Conservation (phyloP, 1,140 invertebrate species). For the Reticulitermes speratus region DNA sequence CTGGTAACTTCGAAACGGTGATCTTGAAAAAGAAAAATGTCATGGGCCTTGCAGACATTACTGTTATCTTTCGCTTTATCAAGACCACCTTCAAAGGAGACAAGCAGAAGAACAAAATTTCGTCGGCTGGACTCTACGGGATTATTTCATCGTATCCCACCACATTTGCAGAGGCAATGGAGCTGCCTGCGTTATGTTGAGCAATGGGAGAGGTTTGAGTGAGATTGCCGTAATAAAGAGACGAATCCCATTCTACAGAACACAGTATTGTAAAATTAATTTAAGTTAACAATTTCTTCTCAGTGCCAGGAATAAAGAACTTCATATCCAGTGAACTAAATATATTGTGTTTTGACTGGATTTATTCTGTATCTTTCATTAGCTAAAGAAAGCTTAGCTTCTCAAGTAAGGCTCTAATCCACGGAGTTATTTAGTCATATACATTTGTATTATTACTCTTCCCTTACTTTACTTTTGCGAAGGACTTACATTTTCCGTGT, state of each 20-base stretch:
- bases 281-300: not conserved
- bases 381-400: too few species aligned
- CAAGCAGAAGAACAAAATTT: not conserved
- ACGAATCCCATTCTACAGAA: not conserved
- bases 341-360: too few species aligned
- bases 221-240: constrained; percentile 8
- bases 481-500: too few species aligned
- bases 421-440: too few species aligned
- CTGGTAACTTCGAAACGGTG: constrained; percentile 17
- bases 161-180: constrained; percentile 29
- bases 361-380: too few species aligned
- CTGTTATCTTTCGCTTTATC: not conserved
- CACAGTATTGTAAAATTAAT: not conserved
- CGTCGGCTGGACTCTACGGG: not conserved
- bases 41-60: not conserved
- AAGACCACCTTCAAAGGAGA: constrained; percentile 14
- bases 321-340: constrained; percentile 4
- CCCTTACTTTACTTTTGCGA: too few species aligned
- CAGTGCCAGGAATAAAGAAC: not conserved
- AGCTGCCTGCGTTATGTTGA: constrained; percentile 30
- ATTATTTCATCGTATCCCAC: constrained; percentile 28
- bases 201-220: constrained; percentile 28
- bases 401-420: too few species aligned
- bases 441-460: too few species aligned
- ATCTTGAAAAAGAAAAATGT: not conserved